Percentiles rank a stretch among this genome's conserved stretches.
phyloP scores from a whole-genome alignment of 2,888 invertebrate species.

The Spisula subtruncata region DNA sequence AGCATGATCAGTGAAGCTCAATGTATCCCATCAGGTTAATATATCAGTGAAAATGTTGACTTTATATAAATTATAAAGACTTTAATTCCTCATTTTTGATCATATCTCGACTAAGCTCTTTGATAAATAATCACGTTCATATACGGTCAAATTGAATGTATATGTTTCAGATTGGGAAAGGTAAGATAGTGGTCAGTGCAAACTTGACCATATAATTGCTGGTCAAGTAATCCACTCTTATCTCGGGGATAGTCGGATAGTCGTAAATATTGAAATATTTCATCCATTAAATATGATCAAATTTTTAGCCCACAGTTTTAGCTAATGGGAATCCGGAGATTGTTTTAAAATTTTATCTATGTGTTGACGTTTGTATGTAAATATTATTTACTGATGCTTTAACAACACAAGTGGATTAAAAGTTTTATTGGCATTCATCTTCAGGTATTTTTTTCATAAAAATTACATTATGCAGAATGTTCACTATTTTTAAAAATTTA shows the following conservation, averaged over 20 bases:
- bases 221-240: constrained; percentile 15
- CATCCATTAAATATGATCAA: background rate
- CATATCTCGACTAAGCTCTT: constrained; percentile 10
- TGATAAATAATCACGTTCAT: constrained; percentile 17
- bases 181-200: constrained; percentile 10
- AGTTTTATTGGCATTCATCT: background rate
- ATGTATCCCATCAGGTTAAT: background rate
- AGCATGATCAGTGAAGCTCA: background rate
- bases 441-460: background rate
- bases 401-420: background rate
- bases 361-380: background rate
- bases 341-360: background rate
- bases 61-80: constrained; percentile 20
- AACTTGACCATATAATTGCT: background rate
- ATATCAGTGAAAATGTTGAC: constrained; percentile 7
- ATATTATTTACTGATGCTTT: background rate
- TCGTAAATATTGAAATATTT: background rate
- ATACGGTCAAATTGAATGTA: background rate
- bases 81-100: background rate
- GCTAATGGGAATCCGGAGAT: background rate
- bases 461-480: too few relatives aligned
- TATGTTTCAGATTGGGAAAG: background rate
- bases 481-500: too few relatives aligned
- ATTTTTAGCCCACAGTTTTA: background rate
- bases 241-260: background rate